A percentile compares a stretch with the other conserved stretches of the same genome.
Conservation (phyloP, 2,888 invertebrate genomes). For the Trichopria drosophilae region DNA sequence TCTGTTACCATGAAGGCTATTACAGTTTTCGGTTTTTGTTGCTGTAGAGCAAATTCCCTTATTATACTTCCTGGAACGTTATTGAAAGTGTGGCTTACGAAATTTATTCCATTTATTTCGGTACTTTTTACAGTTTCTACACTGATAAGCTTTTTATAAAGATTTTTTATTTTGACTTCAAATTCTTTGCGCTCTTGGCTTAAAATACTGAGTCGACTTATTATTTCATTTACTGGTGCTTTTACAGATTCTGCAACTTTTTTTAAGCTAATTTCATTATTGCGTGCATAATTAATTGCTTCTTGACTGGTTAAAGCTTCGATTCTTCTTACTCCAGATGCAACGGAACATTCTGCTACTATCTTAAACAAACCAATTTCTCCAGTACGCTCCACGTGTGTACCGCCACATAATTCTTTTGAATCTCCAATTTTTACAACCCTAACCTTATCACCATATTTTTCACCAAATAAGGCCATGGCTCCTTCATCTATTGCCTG, state of each 20-base stretch:
- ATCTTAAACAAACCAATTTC: slow-evolving; percentile 21
- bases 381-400: slow-evolving; percentile 16
- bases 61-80: slow-evolving; percentile 24
- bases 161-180: slow-evolving; percentile 15
- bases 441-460: slow-evolving; percentile 21
- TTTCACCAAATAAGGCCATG: slow-evolving; percentile 22
- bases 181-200: slow-evolving; percentile 16
- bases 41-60: slow-evolving; percentile 25
- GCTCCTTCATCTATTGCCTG: slow-evolving; percentile 22
- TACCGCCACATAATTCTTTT: slow-evolving; percentile 14
- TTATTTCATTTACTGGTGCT: slow-evolving; percentile 15
- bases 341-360: slow-evolving; percentile 11
- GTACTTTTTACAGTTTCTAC: slow-evolving; percentile 17
- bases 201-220: slow-evolving; percentile 12
- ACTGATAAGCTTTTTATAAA: slow-evolving; percentile 17
- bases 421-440: slow-evolving; percentile 23
- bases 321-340: slow-evolving; percentile 14
- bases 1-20: slow-evolving; percentile 24
- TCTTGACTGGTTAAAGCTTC: slow-evolving; percentile 16
- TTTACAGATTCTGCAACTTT: slow-evolving; percentile 17
- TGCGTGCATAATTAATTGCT: slow-evolving; percentile 16
- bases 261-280: slow-evolving; percentile 18
- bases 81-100: slow-evolving; percentile 26
- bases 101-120: slow-evolving; percentile 24
- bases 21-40: slow-evolving; percentile 26